Evolutionary conservation across 2,113 vertebrate genomes (phyloP), one percentile per base, ranked within the genome.

Genomic region (Phalacrocorax pelagicus): DNA sequence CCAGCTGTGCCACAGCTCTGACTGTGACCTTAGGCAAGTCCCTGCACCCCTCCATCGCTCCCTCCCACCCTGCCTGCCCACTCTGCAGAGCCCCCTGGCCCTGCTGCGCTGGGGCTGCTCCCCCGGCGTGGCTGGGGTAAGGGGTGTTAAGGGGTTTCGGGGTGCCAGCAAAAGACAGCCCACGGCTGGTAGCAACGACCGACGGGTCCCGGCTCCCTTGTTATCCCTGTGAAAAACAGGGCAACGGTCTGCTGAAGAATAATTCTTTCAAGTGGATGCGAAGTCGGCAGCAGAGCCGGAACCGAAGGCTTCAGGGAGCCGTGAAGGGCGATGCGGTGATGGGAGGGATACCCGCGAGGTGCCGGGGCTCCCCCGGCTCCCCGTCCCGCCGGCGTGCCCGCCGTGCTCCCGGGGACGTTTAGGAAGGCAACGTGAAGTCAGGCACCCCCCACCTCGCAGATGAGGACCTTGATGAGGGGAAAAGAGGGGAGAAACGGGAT

Each of bases 81-180:
- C 47, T 42, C 78, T 29, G 51, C 5, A 1, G 38, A 67, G 51
- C 20, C 10, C 61, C 29, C 61, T 9, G 59, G 15, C n/a, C 20
- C 69, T 42, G 55, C 38, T 7, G 24, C 3, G 1, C 71, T 17
- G 54, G 66, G 38, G 38, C 77, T 32, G 62, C 47, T 74, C 29
- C 29, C 6, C 1, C 1, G 0, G 8, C 2, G 0, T 10, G 32
- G 5, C 36, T 61, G 54, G 59, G 11, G 1, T 10, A 22, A 74
- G 21, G 12, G 38, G 5, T 29, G 5, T 5, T 34, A 9, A 40
- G 44, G 27, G 46, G 4, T 15, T 69, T 62, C 0, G 14, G 30
- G 71, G 46, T 34, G 67, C 30, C 59, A 65, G 71, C 74, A 83
- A n/a, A 66, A 81, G 30, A 42, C 61, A 79, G 29, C 42, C 32